Evolutionary conservation across 2,113 vertebrate species (phyloP), one percentile per base, ranked within the genome.

Genomic region (Hymenochirus boettgeri): DNA sequence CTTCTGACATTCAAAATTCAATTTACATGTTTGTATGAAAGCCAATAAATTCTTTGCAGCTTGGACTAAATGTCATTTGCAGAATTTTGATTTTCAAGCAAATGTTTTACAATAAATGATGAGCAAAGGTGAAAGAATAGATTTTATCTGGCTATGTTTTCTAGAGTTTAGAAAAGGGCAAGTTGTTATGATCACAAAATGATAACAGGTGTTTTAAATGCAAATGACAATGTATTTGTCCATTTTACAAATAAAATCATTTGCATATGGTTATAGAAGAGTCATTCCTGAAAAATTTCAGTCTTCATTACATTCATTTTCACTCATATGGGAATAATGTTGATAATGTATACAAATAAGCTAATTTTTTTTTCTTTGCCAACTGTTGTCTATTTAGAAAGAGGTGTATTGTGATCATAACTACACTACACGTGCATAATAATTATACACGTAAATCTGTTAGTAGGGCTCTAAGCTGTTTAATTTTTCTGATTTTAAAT

Each of bases 31-130:
- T 57, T 65, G 29, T 31, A 57, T 50, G 11, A 48, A 66, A 66
- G 54, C 55, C 63, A 66, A 66, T 58, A 57, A 57, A 65, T 25
- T 25, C 23, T 57, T 55, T 57, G 13, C 26, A 18, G 62, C 53
- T 57, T 55, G 37, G 39, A 39, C 55, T 66, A 66, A 66, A 66
- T 66, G 63, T 66, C 63, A 66, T 58, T 58, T 58, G 55, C 55
- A 66, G 57, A 66, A 48, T 45, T 35, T 22, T 26, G 22, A 37
- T 66, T 66, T 45, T 66, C 63, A 66, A 58, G 63, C 57, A 66
- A 58, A 55, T 66, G 63, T 66, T 66, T 58, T 66, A 66, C 63
- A 66, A 66, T 66, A 54, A 66, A 66, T 66, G 63, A 46, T 58
- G 39, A 66, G 23, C n/a, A 66, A 66, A 66, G 63, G 63, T 66